These are phyloP conservation scores for Merops nubicus DNA, from an alignment of 2,113 vertebrate genomes.

Conservation along the genomic window DNA sequence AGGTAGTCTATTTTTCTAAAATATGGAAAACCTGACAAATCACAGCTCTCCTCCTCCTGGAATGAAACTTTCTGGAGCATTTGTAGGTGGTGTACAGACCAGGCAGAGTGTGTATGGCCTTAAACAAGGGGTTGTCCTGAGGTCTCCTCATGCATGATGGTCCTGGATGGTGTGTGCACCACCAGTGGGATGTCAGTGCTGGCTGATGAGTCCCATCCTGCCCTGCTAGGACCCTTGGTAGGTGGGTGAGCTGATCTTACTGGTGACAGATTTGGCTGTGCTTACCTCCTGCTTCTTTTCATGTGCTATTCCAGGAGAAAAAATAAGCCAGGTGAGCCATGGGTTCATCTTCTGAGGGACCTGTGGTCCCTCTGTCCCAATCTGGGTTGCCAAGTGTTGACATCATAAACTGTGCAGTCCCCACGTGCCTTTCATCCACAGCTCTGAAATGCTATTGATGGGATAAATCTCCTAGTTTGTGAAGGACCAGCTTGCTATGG, in stretches of 20 bases:
- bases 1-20: background rate
- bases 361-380: background rate
- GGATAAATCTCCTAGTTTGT: background rate
- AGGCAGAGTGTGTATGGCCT: background rate
- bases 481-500: background rate
- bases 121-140: background rate
- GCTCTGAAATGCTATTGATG: background rate
- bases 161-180: background rate
- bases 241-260: background rate
- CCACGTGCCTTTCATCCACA: background rate
- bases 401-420: background rate
- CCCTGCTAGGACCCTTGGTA: too few relatives aligned
- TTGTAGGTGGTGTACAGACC: background rate
- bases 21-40: background rate
- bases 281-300: background rate
- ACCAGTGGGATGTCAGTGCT: too few relatives aligned
- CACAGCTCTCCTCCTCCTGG: background rate
- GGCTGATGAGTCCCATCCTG: background rate
- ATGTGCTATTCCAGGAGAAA: background rate
- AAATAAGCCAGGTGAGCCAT: background rate
- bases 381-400: accelerated
- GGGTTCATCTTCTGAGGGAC: background rate
- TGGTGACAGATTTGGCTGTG: background rate
- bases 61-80: background rate
- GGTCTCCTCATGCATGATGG: background rate